A percentile compares a stretch with the other conserved stretches of the same genome.
Conservation (phyloP, 2,797 vertebrate species). For the Myotis pilosus region DNA sequence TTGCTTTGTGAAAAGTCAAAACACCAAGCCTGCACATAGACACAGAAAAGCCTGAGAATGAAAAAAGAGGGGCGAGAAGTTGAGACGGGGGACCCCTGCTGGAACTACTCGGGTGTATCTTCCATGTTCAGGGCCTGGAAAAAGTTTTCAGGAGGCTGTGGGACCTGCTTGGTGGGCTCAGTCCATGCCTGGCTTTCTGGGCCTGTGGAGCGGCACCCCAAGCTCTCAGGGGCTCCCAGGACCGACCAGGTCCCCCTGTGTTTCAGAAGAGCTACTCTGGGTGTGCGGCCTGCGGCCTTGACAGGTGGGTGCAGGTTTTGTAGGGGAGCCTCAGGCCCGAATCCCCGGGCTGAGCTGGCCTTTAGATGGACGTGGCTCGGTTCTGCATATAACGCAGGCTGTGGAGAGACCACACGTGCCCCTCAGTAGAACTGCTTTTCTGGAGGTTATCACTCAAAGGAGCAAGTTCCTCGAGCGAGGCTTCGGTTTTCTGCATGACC, state of each 20-base stretch:
- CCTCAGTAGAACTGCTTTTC: neutral
- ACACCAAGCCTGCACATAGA: neutral
- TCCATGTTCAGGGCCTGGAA: neutral
- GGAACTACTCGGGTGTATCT: neutral
- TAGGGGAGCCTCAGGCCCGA: neutral
- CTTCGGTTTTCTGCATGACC: neutral
- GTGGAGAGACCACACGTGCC: neutral
- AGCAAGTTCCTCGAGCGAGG: neutral
- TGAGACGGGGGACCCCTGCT: neutral
- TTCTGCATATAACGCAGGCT: neutral
- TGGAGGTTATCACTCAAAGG: neutral
- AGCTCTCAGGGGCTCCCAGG: neutral
- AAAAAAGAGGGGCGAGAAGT: neutral
- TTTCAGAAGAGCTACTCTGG: neutral
- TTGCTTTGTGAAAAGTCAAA: neutral
- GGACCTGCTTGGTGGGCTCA: neutral
- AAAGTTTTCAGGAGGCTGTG: neutral
- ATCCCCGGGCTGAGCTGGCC: neutral
- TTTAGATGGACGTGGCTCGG: neutral
- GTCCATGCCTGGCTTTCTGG: neutral
- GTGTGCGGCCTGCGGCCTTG: neutral
- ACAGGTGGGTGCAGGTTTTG: neutral
- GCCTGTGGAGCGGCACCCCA: neutral
- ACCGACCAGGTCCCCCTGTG: neutral
- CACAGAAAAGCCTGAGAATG: neutral